Conservation (phyloP, 1,140 invertebrate species). For the Adoxophyes honmai region DNA sequence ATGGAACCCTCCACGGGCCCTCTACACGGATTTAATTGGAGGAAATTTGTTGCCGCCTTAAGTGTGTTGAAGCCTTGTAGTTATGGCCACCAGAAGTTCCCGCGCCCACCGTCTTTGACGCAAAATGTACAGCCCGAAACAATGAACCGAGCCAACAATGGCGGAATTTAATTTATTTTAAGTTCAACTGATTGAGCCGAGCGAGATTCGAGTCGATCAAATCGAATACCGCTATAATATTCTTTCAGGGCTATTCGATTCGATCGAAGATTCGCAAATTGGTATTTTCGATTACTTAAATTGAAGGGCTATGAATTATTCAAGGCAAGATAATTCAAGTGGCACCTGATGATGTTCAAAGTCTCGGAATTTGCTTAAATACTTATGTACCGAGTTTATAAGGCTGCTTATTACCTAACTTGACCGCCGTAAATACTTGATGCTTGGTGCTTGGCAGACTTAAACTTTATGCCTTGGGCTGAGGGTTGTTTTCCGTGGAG, state of each 20-base stretch:
- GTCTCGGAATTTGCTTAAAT: slow-evolving; percentile 3
- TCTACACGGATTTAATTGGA: slow-evolving; percentile 55
- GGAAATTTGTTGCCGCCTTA: slow-evolving; percentile 39
- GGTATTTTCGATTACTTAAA: neutral
- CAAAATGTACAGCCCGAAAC: slow-evolving; percentile 1
- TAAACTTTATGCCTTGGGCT: neutral
- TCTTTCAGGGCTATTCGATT: neutral
- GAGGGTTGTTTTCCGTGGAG: neutral
- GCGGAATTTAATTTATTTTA: neutral
- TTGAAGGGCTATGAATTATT: slow-evolving; percentile 1
- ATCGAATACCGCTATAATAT: neutral
- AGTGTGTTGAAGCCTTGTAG: slow-evolving; percentile 10
- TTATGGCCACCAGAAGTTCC: slow-evolving; percentile 10
- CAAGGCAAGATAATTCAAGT: neutral
- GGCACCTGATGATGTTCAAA: neutral
- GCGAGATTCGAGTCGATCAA: neutral
- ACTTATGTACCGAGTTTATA: neutral
- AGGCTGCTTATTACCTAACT: neutral
- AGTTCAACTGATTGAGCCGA: neutral
- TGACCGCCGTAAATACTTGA: neutral
- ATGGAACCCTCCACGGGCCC: slow-evolving; percentile 38
- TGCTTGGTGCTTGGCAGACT: neutral
- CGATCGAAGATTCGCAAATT: neutral
- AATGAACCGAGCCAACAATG: neutral
- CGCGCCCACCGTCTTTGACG: slow-evolving; percentile 2